Conservation (phyloP, 2,888 invertebrate species). For the Meteorus cinctellus region DNA sequence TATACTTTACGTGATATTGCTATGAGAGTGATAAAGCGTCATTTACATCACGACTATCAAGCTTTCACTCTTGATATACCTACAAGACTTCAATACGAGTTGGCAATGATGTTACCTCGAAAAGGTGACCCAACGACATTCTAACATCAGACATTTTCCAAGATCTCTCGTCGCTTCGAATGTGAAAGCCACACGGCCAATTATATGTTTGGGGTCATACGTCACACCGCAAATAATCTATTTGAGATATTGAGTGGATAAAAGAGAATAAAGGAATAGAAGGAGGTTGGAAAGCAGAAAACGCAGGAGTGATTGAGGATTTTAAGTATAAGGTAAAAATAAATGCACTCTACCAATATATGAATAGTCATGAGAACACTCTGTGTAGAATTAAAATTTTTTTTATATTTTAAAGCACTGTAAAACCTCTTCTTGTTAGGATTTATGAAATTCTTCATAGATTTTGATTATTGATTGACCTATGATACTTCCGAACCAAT, state of each 20-base stretch:
- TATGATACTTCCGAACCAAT: too few relatives aligned
- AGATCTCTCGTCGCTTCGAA: constrained; percentile 12
- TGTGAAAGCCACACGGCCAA: neutral
- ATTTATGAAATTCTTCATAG: too few relatives aligned
- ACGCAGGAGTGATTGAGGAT: constrained; percentile 7
- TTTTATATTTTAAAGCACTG: too few relatives aligned
- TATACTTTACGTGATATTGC: constrained; percentile 62
- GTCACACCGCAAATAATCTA: constrained; percentile 10
- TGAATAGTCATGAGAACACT: neutral
- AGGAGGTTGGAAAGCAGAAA: neutral
- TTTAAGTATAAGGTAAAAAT: neutral
- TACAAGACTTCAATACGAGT: constrained; percentile 62
- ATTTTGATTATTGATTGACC: too few relatives aligned
- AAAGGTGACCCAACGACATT: constrained; percentile 37
- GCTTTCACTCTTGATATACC: constrained; percentile 66
- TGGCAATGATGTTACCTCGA: constrained; percentile 59
- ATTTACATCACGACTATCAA: constrained; percentile 58
- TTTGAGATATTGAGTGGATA: neutral
- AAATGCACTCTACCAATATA: neutral
- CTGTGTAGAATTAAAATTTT: too few relatives aligned
- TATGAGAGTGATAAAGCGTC: constrained; percentile 60
- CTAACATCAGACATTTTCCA: constrained; percentile 26
- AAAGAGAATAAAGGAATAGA: neutral
- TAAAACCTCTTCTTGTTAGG: too few relatives aligned
- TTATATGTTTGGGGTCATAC: constrained; percentile 22